These are phyloP conservation scores for Pheosia tremula DNA, from an alignment of 2,888 invertebrate species.

Conservation along the genomic window DNA sequence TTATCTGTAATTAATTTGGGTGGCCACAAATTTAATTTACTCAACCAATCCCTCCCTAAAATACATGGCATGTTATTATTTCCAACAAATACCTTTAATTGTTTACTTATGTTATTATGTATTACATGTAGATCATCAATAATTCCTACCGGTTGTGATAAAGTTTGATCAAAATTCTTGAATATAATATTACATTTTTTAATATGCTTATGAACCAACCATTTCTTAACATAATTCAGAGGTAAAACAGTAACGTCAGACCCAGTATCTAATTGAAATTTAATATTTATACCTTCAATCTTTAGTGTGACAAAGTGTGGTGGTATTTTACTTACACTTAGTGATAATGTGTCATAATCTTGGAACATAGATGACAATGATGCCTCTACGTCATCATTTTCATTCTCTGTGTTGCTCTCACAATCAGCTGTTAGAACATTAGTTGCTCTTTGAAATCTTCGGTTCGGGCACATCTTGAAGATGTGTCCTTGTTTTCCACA, in stretches of 20 bases:
- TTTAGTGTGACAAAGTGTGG: background rate
- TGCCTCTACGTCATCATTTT: background rate
- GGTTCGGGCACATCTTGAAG: background rate
- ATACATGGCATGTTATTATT: background rate
- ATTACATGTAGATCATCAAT: background rate
- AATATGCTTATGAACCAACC: too few species aligned
- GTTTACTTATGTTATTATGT: background rate
- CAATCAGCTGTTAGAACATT: too few species aligned
- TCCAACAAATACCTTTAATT: background rate
- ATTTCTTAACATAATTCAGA: too few species aligned
- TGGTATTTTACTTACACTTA: background rate
- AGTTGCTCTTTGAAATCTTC: background rate
- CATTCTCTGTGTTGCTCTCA: background rate
- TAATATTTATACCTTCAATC: background rate
- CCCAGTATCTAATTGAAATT: background rate
- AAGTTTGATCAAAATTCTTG: background rate
- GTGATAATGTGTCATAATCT: background rate
- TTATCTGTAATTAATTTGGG: background rate
- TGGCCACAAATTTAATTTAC: background rate
- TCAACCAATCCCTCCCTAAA: background rate
- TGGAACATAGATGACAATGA: background rate
- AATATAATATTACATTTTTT: too few species aligned
- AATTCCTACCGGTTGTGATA: background rate
- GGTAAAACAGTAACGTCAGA: background rate
- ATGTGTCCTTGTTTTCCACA: background rate